phyloP scores from a whole-genome alignment of 2,113 vertebrate species.

The Garra rufa region DNA sequence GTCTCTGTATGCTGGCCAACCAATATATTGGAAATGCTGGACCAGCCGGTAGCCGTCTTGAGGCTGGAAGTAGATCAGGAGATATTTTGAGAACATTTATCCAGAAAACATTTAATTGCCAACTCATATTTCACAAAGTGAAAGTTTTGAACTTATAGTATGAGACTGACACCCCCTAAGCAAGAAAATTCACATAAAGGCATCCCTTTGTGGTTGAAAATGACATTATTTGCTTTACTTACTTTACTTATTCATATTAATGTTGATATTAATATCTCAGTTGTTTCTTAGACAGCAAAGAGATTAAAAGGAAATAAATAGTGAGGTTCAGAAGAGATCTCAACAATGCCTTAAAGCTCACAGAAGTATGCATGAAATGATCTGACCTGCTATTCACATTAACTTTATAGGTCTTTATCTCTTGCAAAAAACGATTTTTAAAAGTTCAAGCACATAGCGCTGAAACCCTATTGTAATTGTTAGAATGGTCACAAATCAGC shows the following conservation, averaged over 20 bases:
- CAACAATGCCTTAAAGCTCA: no score
- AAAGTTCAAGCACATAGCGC: no score
- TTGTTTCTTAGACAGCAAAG: not conserved
- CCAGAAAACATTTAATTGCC: not conserved
- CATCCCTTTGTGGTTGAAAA: not conserved
- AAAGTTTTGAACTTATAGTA: not conserved
- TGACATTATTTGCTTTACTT: no score
- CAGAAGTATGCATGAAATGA: not conserved
- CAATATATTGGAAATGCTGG: slow-evolving; percentile 98
- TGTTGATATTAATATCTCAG: not conserved
- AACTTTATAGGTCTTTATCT: not conserved
- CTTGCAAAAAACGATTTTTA: no score
- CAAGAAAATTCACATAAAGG: not conserved
- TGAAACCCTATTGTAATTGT: no score
- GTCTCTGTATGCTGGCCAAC: slow-evolving; percentile 96
- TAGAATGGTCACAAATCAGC: no score
- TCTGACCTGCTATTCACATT: not conserved
- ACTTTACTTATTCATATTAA: not conserved
- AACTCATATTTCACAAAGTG: not conserved
- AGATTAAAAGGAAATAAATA: not conserved
- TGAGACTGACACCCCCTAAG: not conserved
- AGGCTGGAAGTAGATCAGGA: slow-evolving; percentile 76
- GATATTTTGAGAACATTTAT: not conserved
- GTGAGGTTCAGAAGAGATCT: no score
- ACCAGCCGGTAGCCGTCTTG: slow-evolving; percentile 96